Conservation (phyloP, 1,140 invertebrate species). For the Drosophila aff. region DNA sequence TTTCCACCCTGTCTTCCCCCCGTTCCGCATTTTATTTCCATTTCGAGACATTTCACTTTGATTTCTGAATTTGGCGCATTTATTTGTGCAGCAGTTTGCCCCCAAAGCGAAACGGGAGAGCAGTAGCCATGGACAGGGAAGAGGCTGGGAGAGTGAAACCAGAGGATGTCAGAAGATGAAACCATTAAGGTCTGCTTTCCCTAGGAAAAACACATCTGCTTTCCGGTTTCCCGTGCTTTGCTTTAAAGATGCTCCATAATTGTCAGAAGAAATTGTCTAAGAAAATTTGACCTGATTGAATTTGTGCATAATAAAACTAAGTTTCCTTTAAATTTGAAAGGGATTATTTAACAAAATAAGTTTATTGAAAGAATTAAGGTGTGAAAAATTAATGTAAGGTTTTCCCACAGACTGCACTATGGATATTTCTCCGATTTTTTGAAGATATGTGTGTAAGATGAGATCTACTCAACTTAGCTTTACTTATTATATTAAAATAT, state of each 20-base stretch:
- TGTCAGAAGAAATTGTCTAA: background rate
- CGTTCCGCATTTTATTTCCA: slow-evolving; percentile 51
- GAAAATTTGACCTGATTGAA: background rate
- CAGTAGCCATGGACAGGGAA: background rate
- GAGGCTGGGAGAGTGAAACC: background rate
- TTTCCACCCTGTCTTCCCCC: background rate
- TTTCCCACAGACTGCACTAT: no score
- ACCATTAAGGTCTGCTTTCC: slow-evolving; percentile 1
- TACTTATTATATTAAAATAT: no score
- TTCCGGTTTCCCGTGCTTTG: background rate
- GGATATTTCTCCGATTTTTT: no score
- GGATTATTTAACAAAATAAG: background rate
- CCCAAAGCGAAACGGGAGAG: slow-evolving; percentile 4
- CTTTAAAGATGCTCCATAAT: background rate
- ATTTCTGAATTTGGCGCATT: slow-evolving; percentile 43
- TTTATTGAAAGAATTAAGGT: no score
- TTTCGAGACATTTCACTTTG: slow-evolving; percentile 69
- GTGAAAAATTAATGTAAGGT: background rate
- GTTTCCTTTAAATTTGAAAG: background rate
- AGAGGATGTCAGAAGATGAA: background rate
- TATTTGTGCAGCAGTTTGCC: slow-evolving; percentile 10
- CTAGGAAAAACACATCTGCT: background rate
- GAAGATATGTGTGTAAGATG: no score
- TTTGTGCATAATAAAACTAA: background rate
- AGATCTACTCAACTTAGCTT: no score